Base-by-base conservation (phyloP, 1,140 invertebrate genomes). In the Lethocerus indicus region DNA sequence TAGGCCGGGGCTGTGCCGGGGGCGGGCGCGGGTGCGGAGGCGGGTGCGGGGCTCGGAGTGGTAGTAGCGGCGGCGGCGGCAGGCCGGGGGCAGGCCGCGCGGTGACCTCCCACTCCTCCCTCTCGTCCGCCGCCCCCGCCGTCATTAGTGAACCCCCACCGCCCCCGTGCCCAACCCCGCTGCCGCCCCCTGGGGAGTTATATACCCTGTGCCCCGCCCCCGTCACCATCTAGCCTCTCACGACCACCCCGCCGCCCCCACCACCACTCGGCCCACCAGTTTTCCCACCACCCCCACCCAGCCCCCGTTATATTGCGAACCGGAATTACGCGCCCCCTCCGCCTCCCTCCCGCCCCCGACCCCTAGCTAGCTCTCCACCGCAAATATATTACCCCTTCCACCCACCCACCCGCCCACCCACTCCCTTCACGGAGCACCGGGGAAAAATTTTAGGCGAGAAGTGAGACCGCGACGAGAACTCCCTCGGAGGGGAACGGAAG, bases 81-180 rank as follows among this genome's bases (percentile, higher is more conserved):
- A n/a, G 25, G 44, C 5, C 26, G 42, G 45, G 29, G 45, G 45
- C 16, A 20, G 20, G 32, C 14, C 28, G 45, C 45, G 14, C 39
- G 49, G 49, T 50, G 49, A 50, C 49, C 49, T 50, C 49, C 49
- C 49, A 26, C 47, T 41, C 35, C 47, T 25, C 47, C 47, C 35
- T 20, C 47, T 39, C 47, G 18, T 35, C 46, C 32, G 14, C 37
- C 47, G 4, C 12, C 42, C 24, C 32, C 49, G 39, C 49, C 49
- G 49, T 50, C 49, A 50, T 50, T 50, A 50, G 49, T 50, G 49
- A 50, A 41, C 29, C 49, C 21, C 36, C 47, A 18, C 47, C 32
- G 16, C 35, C 20, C 26, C 47, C 47, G 26, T 41, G 39, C 27
- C 32, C 37, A 21, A 7, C 47, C 24, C 47, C 32, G 16, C 35